Evolutionary conservation across 1,140 invertebrate species (phyloP).

Genomic region (Trachymyrmex septentrionalis): DNA sequence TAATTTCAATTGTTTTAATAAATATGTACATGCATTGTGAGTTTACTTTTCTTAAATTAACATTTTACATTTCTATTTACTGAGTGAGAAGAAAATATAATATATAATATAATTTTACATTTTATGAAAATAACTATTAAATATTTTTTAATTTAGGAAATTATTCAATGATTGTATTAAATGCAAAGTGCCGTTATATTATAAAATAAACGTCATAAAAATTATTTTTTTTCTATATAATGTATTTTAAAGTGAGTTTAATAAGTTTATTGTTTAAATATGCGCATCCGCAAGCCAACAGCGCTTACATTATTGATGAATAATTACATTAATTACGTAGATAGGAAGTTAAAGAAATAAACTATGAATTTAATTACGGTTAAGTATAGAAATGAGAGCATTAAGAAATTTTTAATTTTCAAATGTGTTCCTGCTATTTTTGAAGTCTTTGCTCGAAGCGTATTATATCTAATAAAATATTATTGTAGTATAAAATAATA

Average conservation of each 20-base stretch:
- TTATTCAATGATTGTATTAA: neutral
- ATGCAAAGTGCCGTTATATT: neutral
- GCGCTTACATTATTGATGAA: slow-evolving; percentile 80
- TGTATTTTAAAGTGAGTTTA: slow-evolving; percentile 26
- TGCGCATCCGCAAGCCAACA: slow-evolving; percentile 73
- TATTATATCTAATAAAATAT: too few species aligned
- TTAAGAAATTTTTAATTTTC: slow-evolving; percentile 11
- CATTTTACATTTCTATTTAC: neutral
- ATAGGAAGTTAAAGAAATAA: slow-evolving; percentile 69
- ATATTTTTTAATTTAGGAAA: neutral
- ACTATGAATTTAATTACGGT: slow-evolving; percentile 6
- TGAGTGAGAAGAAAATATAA: neutral
- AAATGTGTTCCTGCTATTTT: neutral
- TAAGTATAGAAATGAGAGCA: neutral
- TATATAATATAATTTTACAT: slow-evolving; percentile 27
- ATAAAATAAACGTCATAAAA: slow-evolving; percentile 4
- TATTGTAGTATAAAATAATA: too few species aligned
- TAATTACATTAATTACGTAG: slow-evolving; percentile 81
- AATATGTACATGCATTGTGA: neutral
- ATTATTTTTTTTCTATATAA: slow-evolving; percentile 37
- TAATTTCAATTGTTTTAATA: slow-evolving; percentile 19
- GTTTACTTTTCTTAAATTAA: neutral
- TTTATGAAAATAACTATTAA: neutral
- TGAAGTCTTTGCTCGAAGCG: neutral
- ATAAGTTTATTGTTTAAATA: slow-evolving; percentile 12